Percentiles rank a stretch among this genome's conserved stretches.
Evolutionary conservation across 2,888 invertebrate genomes (phyloP).

Genomic region (Rhaphigaster nebulosa): DNA sequence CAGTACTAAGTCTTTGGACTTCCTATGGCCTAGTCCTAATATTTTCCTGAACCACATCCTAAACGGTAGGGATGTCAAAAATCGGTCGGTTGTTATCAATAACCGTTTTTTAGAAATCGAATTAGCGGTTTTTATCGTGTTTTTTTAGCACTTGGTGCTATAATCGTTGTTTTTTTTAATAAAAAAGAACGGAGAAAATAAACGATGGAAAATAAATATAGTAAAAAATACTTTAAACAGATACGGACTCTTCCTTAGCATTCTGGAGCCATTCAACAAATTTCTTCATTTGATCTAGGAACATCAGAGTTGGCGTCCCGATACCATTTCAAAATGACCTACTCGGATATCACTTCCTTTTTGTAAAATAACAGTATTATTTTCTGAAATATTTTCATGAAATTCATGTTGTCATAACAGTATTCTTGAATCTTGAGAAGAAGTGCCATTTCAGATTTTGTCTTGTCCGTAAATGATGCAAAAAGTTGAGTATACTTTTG

Average conservation of each 20-base stretch:
- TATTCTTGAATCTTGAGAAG: conserved; percentile 95
- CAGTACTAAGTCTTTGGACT: too few species aligned
- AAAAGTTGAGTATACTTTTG: conserved; percentile 89
- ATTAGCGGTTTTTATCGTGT: too few species aligned
- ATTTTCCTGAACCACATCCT: too few species aligned
- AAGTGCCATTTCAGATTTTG: conserved; percentile 89
- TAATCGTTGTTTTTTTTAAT: too few species aligned
- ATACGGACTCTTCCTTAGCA: conserved; percentile 96
- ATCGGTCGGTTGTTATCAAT: too few species aligned
- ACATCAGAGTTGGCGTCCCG: conserved; percentile 95
- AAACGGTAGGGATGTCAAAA: too few species aligned
- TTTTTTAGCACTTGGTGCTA: too few species aligned
- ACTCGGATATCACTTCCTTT: conserved; percentile 95
- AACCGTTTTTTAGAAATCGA: too few species aligned
- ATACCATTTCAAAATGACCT: conserved; percentile 96
- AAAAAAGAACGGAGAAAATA: too few species aligned
- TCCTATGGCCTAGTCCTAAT: too few species aligned
- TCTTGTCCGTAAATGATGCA: conserved; percentile 87
- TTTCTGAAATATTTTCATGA: conserved; percentile 98
- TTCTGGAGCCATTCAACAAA: conserved; percentile 98
- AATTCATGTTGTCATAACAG: conserved; percentile 99
- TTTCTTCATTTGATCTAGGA: conserved; percentile 97
- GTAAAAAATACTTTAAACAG: too few species aligned
- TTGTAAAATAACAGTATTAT: conserved; percentile 96
- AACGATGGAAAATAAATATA: too few species aligned